These are phyloP conservation scores for Caenorhabditis sp. DNA, from an alignment of 2,888 invertebrate genomes.

Conservation along the genomic window DNA sequence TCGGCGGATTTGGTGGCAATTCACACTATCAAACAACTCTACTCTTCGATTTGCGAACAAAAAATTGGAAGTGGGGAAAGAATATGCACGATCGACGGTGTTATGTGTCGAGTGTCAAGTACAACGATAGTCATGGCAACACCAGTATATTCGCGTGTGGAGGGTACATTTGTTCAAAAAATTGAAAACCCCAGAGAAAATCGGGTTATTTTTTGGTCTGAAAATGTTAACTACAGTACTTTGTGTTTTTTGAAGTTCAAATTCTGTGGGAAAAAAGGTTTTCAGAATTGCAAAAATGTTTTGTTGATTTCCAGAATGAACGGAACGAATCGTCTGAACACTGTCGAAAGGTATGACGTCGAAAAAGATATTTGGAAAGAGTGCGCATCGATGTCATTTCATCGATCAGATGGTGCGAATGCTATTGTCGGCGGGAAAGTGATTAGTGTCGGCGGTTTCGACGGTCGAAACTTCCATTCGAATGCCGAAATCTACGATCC, in stretches of 20 bases:
- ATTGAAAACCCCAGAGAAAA: too few relatives aligned
- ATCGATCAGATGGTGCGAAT: constrained; percentile 33
- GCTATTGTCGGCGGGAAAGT: constrained; percentile 17
- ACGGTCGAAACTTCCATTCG: constrained; percentile 36
- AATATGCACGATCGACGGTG: constrained; percentile 38
- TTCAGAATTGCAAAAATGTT: not conserved
- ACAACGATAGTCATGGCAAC: constrained; percentile 16
- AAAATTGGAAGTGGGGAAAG: constrained; percentile 21
- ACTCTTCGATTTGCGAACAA: constrained; percentile 25
- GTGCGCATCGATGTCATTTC: constrained; percentile 20
- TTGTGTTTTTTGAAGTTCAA: too few relatives aligned
- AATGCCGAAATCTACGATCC: constrained; percentile 41
- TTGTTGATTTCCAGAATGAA: constrained; percentile 29
- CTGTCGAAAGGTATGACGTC: constrained; percentile 24
- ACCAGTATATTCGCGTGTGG: constrained; percentile 26
- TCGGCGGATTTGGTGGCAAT: constrained; percentile 33
- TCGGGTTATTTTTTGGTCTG: too few relatives aligned
- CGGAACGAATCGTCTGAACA: constrained; percentile 27
- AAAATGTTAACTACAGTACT: too few relatives aligned
- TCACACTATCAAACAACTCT: constrained; percentile 29
- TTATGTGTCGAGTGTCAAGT: constrained; percentile 22
- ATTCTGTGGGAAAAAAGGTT: not conserved
- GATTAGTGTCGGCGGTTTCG: constrained; percentile 44
- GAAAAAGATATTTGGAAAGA: constrained; percentile 20
- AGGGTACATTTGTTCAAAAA: constrained; percentile 14